A percentile compares a stretch with the other conserved stretches of the same genome.
Conservation (phyloP, 2,888 invertebrate genomes). For the Idaea dimidiata region DNA sequence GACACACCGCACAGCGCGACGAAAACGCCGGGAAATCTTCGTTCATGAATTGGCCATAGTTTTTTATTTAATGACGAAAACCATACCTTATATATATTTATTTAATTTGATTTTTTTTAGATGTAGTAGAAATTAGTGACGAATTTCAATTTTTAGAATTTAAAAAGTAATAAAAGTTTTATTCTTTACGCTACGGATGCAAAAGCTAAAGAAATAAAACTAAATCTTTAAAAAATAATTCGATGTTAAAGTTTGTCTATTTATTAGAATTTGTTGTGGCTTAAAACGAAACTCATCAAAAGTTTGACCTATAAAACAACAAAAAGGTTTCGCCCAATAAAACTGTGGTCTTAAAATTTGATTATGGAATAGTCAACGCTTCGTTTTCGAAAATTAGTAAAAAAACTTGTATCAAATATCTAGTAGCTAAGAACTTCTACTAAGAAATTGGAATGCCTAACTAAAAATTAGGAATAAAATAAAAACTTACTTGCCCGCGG, state of each 20-base stretch:
- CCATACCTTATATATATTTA: no score
- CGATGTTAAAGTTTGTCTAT: neutral
- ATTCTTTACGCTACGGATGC: neutral
- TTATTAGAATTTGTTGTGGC: no score
- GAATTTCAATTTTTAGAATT: no score
- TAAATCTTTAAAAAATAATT: neutral
- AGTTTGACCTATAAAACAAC: neutral
- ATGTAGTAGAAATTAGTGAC: no score
- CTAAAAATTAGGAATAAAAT: conserved; percentile 28
- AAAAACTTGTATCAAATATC: neutral
- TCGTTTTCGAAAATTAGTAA: neutral
- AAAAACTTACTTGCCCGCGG: conserved; percentile 61
- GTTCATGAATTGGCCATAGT: neutral
- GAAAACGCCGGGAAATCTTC: conserved; percentile 44
- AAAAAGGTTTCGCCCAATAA: neutral
- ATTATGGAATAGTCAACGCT: neutral
- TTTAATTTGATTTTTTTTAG: no score
- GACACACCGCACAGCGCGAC: conserved; percentile 40
- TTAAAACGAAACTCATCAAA: neutral
- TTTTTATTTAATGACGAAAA: neutral
- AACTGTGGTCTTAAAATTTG: neutral
- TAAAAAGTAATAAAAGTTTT: neutral
- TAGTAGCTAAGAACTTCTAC: conserved; percentile 11
- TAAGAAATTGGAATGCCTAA: conserved; percentile 23
- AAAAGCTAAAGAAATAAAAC: neutral